Evolutionary conservation across 1,140 invertebrate genomes (phyloP).

Genomic region (Drosophila sulfurigaster): DNA sequence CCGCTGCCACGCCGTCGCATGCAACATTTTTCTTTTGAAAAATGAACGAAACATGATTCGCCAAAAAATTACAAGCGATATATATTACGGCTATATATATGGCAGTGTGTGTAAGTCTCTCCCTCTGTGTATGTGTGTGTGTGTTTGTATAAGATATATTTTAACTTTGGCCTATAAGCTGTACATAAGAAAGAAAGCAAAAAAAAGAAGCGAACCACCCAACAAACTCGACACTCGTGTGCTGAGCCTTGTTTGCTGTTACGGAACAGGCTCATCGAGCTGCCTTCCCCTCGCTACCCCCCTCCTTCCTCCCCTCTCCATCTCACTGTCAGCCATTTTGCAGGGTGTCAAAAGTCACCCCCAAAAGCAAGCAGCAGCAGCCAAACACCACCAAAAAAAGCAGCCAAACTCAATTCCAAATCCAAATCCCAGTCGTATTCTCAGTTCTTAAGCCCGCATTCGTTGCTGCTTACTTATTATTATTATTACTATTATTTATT

Average conservation of each 20-base stretch:
- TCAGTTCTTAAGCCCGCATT: conserved; percentile 32
- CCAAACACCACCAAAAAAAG: not conserved
- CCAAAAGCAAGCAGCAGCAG: conserved; percentile 22
- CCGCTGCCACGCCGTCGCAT: conserved; percentile 67
- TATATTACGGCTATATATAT: conserved; percentile 20
- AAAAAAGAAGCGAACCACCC: too few species aligned
- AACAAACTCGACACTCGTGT: conserved; percentile 4
- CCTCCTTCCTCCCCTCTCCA: not conserved
- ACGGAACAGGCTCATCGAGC: conserved; percentile 56
- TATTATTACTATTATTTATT: conserved; percentile 49
- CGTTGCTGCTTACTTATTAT: conserved; percentile 35
- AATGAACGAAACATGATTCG: conserved; percentile 84
- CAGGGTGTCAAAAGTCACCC: conserved; percentile 39
- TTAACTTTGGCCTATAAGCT: conserved; percentile 81
- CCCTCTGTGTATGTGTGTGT: conserved; percentile 12
- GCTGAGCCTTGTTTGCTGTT: conserved; percentile 42
- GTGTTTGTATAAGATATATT: conserved; percentile 36
- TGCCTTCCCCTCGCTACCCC: not conserved
- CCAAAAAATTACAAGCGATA: conserved; percentile 60
- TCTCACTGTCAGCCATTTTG: conserved; percentile 59
- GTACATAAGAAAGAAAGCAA: conserved; percentile 26
- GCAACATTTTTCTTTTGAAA: conserved; percentile 84
- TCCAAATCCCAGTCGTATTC: not conserved
- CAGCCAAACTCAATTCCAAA: not conserved
- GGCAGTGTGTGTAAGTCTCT: not conserved